Evolutionary conservation across 2,797 vertebrate species (phyloP).

Genomic region (Chrysolophus pictus): DNA sequence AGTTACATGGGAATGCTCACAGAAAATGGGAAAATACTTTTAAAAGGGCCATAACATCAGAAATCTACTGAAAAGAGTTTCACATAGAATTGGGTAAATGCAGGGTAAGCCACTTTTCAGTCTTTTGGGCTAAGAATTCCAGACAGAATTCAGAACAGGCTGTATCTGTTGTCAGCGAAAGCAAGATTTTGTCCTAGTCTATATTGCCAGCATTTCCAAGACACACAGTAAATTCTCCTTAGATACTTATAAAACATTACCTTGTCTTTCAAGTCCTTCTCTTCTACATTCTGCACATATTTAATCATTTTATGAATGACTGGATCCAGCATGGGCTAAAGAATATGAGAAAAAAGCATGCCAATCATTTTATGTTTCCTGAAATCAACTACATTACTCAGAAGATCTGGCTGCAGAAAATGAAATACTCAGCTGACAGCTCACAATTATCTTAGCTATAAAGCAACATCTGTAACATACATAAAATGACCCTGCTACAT

Average conservation of each 20-base stretch:
- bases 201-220: background rate
- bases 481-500: background rate
- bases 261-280: constrained; percentile 99
- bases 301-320: constrained; percentile 98
- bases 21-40: background rate
- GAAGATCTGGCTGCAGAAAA: background rate
- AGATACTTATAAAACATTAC: constrained; percentile 74
- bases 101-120: background rate
- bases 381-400: background rate
- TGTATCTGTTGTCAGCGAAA: background rate
- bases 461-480: background rate
- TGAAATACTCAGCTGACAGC: background rate
- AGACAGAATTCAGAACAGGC: background rate
- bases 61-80: background rate
- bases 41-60: background rate
- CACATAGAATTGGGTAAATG: background rate
- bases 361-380: constrained; percentile 22
- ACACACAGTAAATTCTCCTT: background rate
- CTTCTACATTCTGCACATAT: constrained; percentile 97
- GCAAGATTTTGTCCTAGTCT: background rate
- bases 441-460: background rate
- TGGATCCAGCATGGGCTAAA: constrained; percentile 96
- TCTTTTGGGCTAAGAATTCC: background rate
- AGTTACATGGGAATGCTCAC: background rate
- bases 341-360: constrained; percentile 25